Percentiles rank a stretch among this genome's conserved stretches.
Evolutionary conservation across 2,797 vertebrate species (phyloP).

Genomic region (Danio albolineatus): DNA sequence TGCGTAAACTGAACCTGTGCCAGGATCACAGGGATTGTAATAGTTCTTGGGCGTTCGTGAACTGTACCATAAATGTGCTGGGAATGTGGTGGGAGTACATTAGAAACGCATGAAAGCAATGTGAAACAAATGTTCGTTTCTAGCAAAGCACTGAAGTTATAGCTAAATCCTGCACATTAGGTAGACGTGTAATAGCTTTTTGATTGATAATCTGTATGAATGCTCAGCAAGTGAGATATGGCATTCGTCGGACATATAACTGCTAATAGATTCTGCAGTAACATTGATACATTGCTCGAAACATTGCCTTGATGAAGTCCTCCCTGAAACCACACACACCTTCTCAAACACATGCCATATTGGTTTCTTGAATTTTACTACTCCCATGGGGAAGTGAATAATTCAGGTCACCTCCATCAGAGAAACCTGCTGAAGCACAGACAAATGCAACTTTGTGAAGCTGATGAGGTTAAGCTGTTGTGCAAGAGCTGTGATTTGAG

Average conservation of each 20-base stretch:
- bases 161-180: background rate
- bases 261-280: conserved; percentile 42
- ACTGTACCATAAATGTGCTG: conserved; percentile 12
- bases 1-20: background rate
- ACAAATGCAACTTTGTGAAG: conserved; percentile 48
- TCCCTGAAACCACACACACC: conserved; percentile 35
- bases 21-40: conserved; percentile 10
- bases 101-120: background rate
- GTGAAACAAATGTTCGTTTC: conserved; percentile 27
- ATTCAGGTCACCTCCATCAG: conserved; percentile 41
- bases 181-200: background rate
- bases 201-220: background rate
- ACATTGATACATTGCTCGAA: conserved; percentile 50
- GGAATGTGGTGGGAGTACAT: conserved; percentile 36
- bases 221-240: background rate
- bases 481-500: conserved; percentile 48
- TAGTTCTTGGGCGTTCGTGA: conserved; percentile 13
- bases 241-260: conserved; percentile 34
- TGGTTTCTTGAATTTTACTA: conserved; percentile 55
- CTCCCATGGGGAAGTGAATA: conserved; percentile 38
- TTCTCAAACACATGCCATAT: conserved; percentile 43
- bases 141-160: conserved; percentile 3
- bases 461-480: conserved; percentile 48
- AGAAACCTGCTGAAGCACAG: conserved; percentile 33
- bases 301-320: conserved; percentile 39